Percentiles rank a stretch among this genome's conserved stretches.
Conservation (phyloP, 2,113 vertebrate species). For the Ovis canadensis region DNA sequence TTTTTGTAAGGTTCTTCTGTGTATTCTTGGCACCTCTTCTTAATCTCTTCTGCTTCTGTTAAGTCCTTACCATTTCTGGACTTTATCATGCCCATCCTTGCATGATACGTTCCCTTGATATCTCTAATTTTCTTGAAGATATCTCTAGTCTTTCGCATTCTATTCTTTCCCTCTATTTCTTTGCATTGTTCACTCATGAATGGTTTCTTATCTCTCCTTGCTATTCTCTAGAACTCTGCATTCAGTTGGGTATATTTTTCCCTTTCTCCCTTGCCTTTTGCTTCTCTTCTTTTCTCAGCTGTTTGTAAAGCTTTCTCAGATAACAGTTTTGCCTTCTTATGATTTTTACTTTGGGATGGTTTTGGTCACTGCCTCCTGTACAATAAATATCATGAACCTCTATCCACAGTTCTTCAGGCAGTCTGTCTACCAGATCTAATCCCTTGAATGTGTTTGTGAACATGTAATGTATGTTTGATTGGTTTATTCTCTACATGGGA, state of each 20-base stretch:
- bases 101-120: neutral
- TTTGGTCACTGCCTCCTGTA: neutral
- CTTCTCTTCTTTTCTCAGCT: neutral
- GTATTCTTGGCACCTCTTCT: neutral
- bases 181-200: neutral
- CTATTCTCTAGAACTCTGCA: neutral
- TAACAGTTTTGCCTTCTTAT: neutral
- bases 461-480: neutral
- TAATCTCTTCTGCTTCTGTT: neutral
- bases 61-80: neutral
- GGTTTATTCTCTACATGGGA: neutral
- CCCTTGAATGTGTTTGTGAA: neutral
- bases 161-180: neutral
- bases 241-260: neutral
- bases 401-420: neutral
- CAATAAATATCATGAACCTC: neutral
- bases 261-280: neutral
- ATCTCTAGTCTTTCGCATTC: neutral
- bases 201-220: neutral
- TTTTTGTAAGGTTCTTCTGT: neutral
- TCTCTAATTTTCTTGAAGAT: neutral
- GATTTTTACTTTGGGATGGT: neutral
- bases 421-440: neutral
- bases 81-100: neutral
- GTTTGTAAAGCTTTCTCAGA: neutral